phyloP scores from a whole-genome alignment of 2,888 invertebrate genomes.

The Isoperla grammatica region DNA sequence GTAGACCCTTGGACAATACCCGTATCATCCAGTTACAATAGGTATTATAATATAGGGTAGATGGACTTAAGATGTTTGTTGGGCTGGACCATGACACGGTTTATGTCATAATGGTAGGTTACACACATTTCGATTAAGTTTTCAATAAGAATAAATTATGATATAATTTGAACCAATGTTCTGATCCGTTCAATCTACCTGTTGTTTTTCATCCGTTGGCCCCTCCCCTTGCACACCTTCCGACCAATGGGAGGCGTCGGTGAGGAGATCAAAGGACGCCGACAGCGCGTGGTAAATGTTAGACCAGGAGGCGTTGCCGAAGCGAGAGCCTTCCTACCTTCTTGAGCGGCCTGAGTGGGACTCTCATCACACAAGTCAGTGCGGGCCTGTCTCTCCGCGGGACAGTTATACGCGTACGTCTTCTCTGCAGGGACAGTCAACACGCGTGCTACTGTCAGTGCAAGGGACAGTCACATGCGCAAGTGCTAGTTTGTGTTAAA shows the following conservation, averaged over 20 bases:
- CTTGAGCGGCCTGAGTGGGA: background rate
- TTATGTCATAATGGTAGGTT: too few species aligned
- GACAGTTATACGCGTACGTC: too few species aligned
- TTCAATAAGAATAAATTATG: too few species aligned
- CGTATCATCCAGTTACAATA: too few species aligned
- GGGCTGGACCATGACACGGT: too few species aligned
- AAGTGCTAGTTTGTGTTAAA: background rate
- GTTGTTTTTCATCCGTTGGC: background rate
- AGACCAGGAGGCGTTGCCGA: slow-evolving; percentile 16
- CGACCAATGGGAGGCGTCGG: slow-evolving; percentile 11
- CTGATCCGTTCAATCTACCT: too few species aligned
- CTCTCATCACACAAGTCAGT: background rate
- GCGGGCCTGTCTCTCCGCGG: background rate
- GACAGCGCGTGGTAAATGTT: slow-evolving; percentile 19
- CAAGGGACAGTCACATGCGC: background rate
- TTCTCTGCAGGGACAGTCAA: background rate
- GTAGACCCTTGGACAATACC: too few species aligned
- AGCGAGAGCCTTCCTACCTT: slow-evolving; percentile 6
- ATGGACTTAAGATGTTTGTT: too few species aligned
- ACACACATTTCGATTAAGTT: too few species aligned
- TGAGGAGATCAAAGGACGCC: slow-evolving; percentile 18
- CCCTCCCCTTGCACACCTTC: background rate
- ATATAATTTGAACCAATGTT: too few species aligned
- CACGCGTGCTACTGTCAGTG: too few species aligned
- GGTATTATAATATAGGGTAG: too few species aligned